These are phyloP conservation scores for Steinernema carpocapsae DNA, from an alignment of 2,888 invertebrate genomes.

Conservation along the genomic window DNA sequence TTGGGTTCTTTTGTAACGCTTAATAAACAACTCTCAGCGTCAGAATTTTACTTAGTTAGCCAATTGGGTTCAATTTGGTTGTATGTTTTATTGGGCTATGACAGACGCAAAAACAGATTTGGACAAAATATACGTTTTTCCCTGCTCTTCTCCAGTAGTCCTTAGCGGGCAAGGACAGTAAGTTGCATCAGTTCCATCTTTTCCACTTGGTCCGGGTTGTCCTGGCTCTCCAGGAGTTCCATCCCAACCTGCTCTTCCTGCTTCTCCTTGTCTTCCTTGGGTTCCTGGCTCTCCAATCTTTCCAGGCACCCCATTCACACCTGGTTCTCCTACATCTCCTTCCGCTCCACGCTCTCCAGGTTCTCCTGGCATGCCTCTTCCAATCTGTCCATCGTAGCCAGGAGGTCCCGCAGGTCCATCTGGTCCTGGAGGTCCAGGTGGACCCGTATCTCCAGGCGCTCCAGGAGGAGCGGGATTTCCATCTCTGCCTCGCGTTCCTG, in stretches of 20 bases:
- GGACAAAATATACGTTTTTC: neutral
- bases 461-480: constrained; percentile 10
- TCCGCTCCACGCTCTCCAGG: neutral
- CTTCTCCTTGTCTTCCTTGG: neutral
- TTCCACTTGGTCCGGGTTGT: constrained; percentile 27
- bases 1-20: no score
- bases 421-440: constrained; percentile 8
- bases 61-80: no score
- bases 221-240: constrained; percentile 2
- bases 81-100: neutral
- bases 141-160: neutral
- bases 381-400: neutral
- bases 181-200: constrained; percentile 15
- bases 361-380: neutral
- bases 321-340: neutral
- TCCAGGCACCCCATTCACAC: no score
- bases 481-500: constrained; percentile 1
- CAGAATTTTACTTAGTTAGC: no score
- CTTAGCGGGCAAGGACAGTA: constrained; percentile 5
- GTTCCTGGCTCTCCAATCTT: neutral
- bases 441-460: neutral
- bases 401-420: constrained; percentile 1
- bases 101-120: neutral
- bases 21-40: no score
- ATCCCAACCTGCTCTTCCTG: neutral